phyloP scores from a whole-genome alignment of 1,140 invertebrate species.

The Adoxophyes honmai region DNA sequence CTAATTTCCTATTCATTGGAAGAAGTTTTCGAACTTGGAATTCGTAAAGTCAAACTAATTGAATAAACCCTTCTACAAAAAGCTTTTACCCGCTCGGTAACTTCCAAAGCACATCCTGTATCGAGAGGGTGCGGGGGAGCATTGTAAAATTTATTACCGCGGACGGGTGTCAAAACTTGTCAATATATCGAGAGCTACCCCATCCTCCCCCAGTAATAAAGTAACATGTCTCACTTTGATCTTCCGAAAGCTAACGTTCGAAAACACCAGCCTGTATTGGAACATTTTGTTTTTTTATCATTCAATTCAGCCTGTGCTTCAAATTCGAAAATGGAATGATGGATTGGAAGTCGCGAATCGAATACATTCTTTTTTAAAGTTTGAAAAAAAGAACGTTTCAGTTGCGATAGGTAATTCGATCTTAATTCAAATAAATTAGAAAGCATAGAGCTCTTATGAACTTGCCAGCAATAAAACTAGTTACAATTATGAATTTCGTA shows the following conservation, averaged over 20 bases:
- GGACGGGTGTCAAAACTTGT: slow-evolving; percentile 20
- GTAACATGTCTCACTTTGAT: slow-evolving; percentile 13
- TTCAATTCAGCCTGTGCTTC: neutral
- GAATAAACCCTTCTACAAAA: slow-evolving; percentile 14
- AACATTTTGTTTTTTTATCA: neutral
- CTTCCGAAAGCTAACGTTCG: neutral
- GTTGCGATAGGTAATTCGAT: neutral
- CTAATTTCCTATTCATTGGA: too few species aligned
- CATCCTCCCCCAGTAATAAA: slow-evolving; percentile 8
- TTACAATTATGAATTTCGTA: neutral
- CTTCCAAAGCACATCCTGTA: slow-evolving; percentile 8
- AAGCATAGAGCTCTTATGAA: neutral
- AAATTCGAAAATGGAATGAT: neutral
- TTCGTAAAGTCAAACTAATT: slow-evolving; percentile 4
- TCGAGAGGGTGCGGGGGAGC: slow-evolving; percentile 3
- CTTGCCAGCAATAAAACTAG: neutral
- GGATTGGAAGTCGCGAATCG: too few species aligned
- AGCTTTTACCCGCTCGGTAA: slow-evolving; percentile 8
- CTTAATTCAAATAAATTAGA: neutral
- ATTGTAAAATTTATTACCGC: slow-evolving; percentile 40
- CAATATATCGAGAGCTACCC: slow-evolving; percentile 13
- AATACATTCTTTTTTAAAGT: neutral
- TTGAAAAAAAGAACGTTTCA: slow-evolving; percentile 6
- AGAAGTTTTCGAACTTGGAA: neutral
- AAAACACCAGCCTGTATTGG: neutral